phyloP scores from a whole-genome alignment of 1,140 invertebrate species.

The Artemia franciscana region DNA sequence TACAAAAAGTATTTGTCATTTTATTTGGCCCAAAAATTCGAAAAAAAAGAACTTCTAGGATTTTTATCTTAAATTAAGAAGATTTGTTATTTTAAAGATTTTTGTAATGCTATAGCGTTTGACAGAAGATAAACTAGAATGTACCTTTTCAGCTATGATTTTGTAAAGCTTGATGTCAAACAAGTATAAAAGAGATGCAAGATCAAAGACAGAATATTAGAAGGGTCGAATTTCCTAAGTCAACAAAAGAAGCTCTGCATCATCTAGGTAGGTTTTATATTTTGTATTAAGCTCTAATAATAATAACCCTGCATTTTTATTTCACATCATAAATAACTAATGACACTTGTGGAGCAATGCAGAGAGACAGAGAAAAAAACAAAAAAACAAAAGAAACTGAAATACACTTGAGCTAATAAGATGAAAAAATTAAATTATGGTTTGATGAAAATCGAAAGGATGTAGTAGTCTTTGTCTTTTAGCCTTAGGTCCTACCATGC shows the following conservation, averaged over 20 bases:
- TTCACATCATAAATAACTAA: neutral
- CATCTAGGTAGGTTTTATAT: neutral
- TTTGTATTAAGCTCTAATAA: neutral
- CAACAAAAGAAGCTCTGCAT: neutral
- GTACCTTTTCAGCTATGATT: too few species aligned
- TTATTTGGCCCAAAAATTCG: too few species aligned
- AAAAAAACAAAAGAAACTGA: neutral
- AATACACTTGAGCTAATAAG: neutral
- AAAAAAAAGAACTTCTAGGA: too few species aligned
- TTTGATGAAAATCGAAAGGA: too few species aligned
- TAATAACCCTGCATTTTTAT: neutral
- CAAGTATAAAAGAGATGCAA: neutral
- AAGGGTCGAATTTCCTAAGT: neutral
- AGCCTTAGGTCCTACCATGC: too few species aligned
- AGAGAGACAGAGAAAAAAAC: neutral
- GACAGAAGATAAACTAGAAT: too few species aligned
- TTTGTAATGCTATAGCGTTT: too few species aligned
- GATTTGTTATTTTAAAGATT: too few species aligned
- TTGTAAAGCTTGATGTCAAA: neutral
- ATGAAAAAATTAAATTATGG: neutral
- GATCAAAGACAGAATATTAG: neutral
- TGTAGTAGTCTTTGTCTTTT: too few species aligned
- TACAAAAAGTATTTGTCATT: too few species aligned
- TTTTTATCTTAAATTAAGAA: too few species aligned
- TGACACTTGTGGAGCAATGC: neutral